These are phyloP conservation scores for Dermochelys coriacea DNA, from an alignment of 2,797 vertebrate species.

Conservation along the genomic window DNA sequence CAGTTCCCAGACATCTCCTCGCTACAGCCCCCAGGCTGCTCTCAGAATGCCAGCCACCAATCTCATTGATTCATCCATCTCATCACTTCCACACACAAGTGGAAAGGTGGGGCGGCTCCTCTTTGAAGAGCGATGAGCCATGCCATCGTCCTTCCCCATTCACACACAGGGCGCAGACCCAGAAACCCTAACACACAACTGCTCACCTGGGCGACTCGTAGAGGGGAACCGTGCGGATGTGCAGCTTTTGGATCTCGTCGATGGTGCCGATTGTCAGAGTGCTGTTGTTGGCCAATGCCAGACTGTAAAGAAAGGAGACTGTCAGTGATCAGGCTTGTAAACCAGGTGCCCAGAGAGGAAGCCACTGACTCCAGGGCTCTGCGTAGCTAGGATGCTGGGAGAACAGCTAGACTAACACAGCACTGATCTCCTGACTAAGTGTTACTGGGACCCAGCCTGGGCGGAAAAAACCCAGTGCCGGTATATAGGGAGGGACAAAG, in stretches of 20 bases:
- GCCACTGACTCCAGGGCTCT: no score
- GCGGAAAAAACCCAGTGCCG: background rate
- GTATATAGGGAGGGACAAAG: background rate
- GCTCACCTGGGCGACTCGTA: slow-evolving; percentile 96
- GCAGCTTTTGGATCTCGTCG: slow-evolving; percentile 98
- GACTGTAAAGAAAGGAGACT: slow-evolving; percentile 73
- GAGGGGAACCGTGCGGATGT: slow-evolving; percentile 97
- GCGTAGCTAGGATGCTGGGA: background rate
- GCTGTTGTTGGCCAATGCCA: slow-evolving; percentile 98
- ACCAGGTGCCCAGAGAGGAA: background rate
- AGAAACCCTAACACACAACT: background rate
- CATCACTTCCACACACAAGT: background rate
- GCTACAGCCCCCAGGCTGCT: background rate
- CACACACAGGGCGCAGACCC: rapidly evolving
- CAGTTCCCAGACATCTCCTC: background rate
- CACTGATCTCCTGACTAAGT: background rate
- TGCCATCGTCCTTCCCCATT: rapidly evolving
- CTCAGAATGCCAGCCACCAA: background rate
- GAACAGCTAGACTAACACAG: background rate
- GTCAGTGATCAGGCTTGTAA: background rate
- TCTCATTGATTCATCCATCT: background rate
- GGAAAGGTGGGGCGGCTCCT: background rate
- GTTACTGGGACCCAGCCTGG: background rate
- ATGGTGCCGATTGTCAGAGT: slow-evolving; percentile 98
- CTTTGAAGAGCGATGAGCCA: background rate